Percentiles rank a stretch among this genome's conserved stretches.
phyloP scores from a whole-genome alignment of 2,888 invertebrate species.

The Diplazon laetatorius region DNA sequence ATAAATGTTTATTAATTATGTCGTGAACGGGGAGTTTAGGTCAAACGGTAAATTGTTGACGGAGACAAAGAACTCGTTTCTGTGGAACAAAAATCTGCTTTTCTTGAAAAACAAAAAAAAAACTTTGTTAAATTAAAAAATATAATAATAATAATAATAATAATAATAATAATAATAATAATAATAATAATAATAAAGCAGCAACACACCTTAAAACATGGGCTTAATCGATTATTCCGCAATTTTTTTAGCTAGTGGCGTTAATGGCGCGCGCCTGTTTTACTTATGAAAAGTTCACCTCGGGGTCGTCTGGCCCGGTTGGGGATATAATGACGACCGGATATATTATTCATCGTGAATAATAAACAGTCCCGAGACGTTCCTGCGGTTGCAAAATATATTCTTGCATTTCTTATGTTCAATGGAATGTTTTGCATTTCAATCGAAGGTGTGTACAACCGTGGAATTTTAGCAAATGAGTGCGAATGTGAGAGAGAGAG shows the following conservation, averaged over 20 bases:
- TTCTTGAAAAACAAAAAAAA: not conserved
- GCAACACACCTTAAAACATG: constrained; percentile 20
- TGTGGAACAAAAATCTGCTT: not conserved
- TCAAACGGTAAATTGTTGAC: not conserved
- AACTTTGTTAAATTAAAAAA: not conserved
- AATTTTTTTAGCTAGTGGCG: constrained; percentile 60
- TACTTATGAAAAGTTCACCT: constrained; percentile 69
- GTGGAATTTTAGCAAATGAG: not conserved
- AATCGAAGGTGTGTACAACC: constrained; percentile 45
- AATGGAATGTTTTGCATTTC: constrained; percentile 68
- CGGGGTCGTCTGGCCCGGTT: constrained; percentile 67
- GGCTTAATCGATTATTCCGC: constrained; percentile 64
- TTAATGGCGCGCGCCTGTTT: constrained; percentile 61
- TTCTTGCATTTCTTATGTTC: constrained; percentile 63
- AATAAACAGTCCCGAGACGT: constrained; percentile 61
- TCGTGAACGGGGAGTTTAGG: not conserved
- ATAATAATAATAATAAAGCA: constrained; percentile 1
- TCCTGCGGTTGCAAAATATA: constrained; percentile 43
- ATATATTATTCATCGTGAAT: constrained; percentile 68
- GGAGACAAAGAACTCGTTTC: not conserved
- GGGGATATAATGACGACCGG: constrained; percentile 66
- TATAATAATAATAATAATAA: not conserved
- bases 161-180: not conserved
- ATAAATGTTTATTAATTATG: constrained; percentile 1
- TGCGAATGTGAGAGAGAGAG: constrained; percentile 3